Evolutionary conservation across 2,113 vertebrate species (phyloP), one percentile per base, ranked within the genome.

Genomic region (Periophthalmus modestus): DNA sequence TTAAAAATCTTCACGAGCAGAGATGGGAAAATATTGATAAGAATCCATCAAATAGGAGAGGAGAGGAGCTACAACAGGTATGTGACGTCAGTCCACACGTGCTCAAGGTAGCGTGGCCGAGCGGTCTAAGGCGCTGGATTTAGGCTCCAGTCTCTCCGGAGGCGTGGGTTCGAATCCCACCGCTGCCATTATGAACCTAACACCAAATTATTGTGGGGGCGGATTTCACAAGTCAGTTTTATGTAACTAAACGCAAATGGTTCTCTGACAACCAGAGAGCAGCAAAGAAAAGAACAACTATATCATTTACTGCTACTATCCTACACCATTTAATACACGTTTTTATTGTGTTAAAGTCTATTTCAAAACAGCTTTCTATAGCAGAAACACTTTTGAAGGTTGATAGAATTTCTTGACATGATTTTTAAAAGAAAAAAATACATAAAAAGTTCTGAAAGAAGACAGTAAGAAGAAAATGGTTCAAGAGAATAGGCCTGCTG

Each of bases 81-180:
- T 78, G 89, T 72, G 33, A 47, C 66, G 46, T 48, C 43, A 24
- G 1, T 1, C 4, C 2, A 7, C 2, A 15, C 7, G 28, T 0
- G 18, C 3, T 9, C 0, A 2, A 47, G 93, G 94, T 94, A 95
- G 95, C 89, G 94, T 96, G 95, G 95, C 95, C 95, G 94, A 96
- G 95, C 94, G 94, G 95, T 95, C 95, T 95, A 96, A 95, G 95
- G 94, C 88, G 93, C 92, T 92, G 83, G 91, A 95, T 94, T 39
- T 94, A 94, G 91, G 93, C 92, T 87, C 89, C 92, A 93, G 16
- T 59, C 24, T 7, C 15, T 92, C 34, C 50, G 55, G 81, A 76
- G 81, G 71, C 74, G 71, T 74, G 74, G 77, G 77, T 83, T 80
- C 73, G 55, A 83, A 83, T 68, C 81, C 73, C 67, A 74, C 74